Conservation (phyloP, 2,113 vertebrate species). For the Dermatemys mawii region DNA sequence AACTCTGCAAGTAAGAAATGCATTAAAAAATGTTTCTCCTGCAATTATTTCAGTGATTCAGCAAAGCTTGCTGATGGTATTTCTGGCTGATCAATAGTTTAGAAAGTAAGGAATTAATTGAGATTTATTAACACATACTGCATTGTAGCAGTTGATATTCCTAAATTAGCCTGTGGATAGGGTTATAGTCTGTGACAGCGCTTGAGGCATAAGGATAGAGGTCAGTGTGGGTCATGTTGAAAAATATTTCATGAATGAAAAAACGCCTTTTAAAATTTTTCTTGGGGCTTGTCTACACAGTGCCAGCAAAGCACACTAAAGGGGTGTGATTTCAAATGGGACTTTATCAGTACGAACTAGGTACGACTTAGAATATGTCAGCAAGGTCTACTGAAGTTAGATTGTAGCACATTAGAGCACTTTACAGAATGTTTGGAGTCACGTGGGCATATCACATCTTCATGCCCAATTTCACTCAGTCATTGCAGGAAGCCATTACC, state of each 20-base stretch:
- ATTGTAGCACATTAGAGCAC: not conserved
- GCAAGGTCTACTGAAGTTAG: not conserved
- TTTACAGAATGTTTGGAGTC: too few relatives aligned
- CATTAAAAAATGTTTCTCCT: not conserved
- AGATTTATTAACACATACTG: not conserved
- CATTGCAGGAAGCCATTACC: too few relatives aligned
- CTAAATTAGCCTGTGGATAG: slow-evolving; percentile 56
- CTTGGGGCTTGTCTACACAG: not conserved
- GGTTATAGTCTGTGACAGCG: not conserved
- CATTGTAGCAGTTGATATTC: slow-evolving; percentile 37
- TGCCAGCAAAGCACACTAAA: not conserved
- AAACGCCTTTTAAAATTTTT: not conserved
- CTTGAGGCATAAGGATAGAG: not conserved
- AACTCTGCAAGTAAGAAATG: slow-evolving; percentile 19
- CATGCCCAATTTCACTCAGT: too few relatives aligned
- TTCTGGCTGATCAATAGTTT: slow-evolving; percentile 36
- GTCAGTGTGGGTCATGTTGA: not conserved
- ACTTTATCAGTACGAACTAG: not conserved
- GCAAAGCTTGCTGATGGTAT: not conserved
- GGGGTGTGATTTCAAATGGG: not conserved
- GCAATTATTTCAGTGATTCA: not conserved
- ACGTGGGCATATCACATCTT: too few relatives aligned
- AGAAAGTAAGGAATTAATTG: slow-evolving; percentile 43
- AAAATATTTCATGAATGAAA: not conserved
- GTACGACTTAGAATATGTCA: not conserved